Base-by-base conservation (phyloP, 2,113 vertebrate genomes). In the Sylvicapra grimmia region DNA sequence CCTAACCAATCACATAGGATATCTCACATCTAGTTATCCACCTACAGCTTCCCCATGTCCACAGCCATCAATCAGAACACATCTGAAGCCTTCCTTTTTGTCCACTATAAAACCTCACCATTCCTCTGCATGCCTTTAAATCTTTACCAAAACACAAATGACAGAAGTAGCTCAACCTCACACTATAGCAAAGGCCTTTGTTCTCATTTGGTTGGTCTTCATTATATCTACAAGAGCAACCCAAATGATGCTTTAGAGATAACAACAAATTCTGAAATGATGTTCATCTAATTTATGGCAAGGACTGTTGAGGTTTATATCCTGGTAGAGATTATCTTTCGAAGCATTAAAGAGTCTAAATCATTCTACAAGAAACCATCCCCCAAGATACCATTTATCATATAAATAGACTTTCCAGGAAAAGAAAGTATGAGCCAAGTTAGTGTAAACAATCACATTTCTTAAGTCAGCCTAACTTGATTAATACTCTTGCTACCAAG, bases 181-280 rank as follows among this genome's bases (percentile, higher is more conserved):
- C 47, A 18, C 29, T n/a, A 29, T 33, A 56, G 44, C 53, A 80
- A 68, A 19, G 15, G 14, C 1, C 47, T 91, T 58, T 61, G 14
- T 93, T 97, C 88, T 93, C 18, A 86, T 93, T 89, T 82, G 29
- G 27, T 72, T 93, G 56, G 13, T 94, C 84, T 86, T 92, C 33
- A 23, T 83, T 94, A 85, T 86, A 94, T 82, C 56, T 56, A 29
- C 12, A 93, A 82, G 36, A 92, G 25, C 31, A 94, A 96, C 47
- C 33, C 19, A 94, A 19, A 72, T 90, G 56, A 93, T 83, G 13
- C 84, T 85, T 93, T 59, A 90, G 83, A 61, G 79, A 85, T 33
- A 89, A 77, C n/a, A 84, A 51, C 7, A 85, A 94, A 53, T 90
- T 40, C 54, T 90, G 8, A 92, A 96, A 93, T 94, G 56, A 19